A percentile compares a stretch with the other conserved stretches of the same genome.
Evolutionary conservation across 2,888 invertebrate species (phyloP).

Genomic region (Platynereis dumerilii): DNA sequence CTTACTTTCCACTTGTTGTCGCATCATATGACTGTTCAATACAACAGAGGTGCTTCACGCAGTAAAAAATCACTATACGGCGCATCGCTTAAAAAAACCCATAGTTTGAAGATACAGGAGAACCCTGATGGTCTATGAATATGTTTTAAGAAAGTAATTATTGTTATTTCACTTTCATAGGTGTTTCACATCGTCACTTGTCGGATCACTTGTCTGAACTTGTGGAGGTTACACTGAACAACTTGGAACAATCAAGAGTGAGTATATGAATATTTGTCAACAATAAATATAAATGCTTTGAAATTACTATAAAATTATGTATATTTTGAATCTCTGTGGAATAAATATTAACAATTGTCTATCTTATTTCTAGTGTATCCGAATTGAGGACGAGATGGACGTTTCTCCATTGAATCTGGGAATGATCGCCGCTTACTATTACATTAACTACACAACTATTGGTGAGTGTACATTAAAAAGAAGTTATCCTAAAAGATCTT

Average conservation of each 20-base stretch:
- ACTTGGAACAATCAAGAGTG: constrained; percentile 90
- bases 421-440: constrained; percentile 99
- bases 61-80: too few relatives aligned
- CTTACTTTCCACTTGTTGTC: too few relatives aligned
- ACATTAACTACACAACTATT: constrained; percentile 99
- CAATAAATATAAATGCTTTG: too few relatives aligned
- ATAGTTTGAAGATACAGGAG: too few relatives aligned
- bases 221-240: constrained; percentile 92
- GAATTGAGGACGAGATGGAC: constrained; percentile 98
- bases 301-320: background rate
- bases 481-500: too few relatives aligned
- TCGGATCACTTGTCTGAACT: constrained; percentile 98
- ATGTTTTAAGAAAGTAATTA: background rate
- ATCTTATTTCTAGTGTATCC: constrained; percentile 74
- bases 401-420: constrained; percentile 95
- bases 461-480: too few relatives aligned
- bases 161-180: constrained; percentile 59
- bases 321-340: background rate
- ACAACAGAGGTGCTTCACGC: too few relatives aligned
- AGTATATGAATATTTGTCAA: constrained; percentile 2
- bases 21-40: too few relatives aligned
- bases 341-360: background rate
- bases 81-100: too few relatives aligned
- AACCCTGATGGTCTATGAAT: too few relatives aligned
- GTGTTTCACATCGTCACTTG: constrained; percentile 94